Conservation (phyloP, 2,113 vertebrate genomes). For the Eleginops maclovinus region DNA sequence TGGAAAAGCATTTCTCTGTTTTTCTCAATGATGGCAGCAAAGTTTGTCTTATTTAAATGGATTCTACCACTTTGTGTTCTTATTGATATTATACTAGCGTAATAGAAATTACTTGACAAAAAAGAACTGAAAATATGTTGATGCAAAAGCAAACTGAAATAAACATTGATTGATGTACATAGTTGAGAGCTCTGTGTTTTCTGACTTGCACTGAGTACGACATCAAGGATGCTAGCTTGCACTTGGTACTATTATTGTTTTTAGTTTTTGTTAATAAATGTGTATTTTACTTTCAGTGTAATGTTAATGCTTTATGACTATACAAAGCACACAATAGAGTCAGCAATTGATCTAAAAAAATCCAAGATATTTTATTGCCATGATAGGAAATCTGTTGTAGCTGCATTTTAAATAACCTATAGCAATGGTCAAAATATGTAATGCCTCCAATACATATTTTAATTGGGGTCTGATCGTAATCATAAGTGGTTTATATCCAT, state of each 20-base stretch:
- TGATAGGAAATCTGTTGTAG: not conserved
- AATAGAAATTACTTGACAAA: slow-evolving; percentile 83
- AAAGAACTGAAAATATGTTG: slow-evolving; percentile 84
- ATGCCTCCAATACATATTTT: not conserved
- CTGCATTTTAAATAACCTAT: not conserved
- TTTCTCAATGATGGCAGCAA: slow-evolving; percentile 81
- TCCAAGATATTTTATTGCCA: not conserved
- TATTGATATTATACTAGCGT: slow-evolving; percentile 86
- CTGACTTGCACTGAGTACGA: slow-evolving; percentile 2
- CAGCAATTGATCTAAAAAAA: not conserved
- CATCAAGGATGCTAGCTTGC: not conserved
- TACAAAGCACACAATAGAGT: not conserved
- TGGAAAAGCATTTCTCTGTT: slow-evolving; percentile 72
- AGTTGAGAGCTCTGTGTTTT: slow-evolving; percentile 35
- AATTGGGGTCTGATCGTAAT: not conserved
- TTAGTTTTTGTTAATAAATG: not conserved
- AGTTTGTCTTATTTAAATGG: slow-evolving; percentile 84
- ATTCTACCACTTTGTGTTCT: slow-evolving; percentile 85
- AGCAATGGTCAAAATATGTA: not conserved
- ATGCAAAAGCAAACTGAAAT: slow-evolving; percentile 86
- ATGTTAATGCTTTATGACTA: not conserved
- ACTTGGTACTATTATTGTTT: not conserved
- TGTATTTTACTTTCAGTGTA: not conserved
- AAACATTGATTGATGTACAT: slow-evolving; percentile 88
- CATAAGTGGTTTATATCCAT: not conserved